Evolutionary conservation across 2,113 vertebrate species (phyloP).

Genomic region (Corythornis madagascariensis): DNA sequence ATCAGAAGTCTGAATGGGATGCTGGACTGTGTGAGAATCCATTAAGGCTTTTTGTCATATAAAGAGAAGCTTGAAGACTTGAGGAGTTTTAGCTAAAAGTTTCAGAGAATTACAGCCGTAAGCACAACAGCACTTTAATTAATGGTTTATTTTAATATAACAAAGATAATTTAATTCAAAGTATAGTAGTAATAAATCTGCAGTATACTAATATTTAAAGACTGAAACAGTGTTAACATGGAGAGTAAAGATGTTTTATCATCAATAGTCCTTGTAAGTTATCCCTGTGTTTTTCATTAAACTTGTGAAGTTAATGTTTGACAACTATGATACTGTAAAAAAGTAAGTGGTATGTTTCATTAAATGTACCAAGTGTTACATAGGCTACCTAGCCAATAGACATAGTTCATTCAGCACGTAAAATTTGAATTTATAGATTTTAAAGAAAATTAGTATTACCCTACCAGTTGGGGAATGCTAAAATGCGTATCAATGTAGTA

Average conservation of each 20-base stretch:
- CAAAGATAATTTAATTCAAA: background rate
- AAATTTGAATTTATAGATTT: background rate
- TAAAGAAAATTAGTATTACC: background rate
- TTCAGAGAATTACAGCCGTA: background rate
- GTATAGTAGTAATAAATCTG: background rate
- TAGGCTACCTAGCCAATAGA: background rate
- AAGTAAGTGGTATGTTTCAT: background rate
- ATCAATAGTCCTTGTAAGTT: background rate
- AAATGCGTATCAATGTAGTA: too few species aligned
- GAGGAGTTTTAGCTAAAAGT: background rate
- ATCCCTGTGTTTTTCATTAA: background rate
- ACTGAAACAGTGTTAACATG: background rate
- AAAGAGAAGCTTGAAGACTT: background rate
- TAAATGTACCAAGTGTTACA: background rate
- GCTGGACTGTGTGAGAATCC: background rate
- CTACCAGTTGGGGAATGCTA: too few species aligned
- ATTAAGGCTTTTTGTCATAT: background rate
- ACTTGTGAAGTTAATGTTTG: background rate
- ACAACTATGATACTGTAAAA: background rate
- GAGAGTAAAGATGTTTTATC: background rate
- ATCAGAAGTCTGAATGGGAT: background rate
- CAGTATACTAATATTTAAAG: background rate
- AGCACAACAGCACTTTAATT: background rate
- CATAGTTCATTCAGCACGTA: background rate
- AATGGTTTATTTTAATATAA: background rate